A percentile compares a stretch with the other conserved stretches of the same genome.
These are phyloP conservation scores for Drosophila pegasa DNA, from an alignment of 2,888 invertebrate genomes.

Conservation along the genomic window DNA sequence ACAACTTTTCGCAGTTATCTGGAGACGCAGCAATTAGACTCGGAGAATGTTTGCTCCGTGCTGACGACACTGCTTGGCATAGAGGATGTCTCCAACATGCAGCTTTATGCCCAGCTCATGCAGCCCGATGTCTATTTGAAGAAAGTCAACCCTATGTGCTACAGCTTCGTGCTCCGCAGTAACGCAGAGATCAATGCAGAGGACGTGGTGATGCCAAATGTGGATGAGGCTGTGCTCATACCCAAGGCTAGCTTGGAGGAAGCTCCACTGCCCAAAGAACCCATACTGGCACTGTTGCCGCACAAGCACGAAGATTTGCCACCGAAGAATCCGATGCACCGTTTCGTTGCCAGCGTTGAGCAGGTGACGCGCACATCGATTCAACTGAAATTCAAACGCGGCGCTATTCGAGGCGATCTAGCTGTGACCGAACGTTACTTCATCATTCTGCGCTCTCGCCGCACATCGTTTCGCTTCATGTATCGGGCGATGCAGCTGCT, in stretches of 20 bases:
- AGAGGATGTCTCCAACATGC: slow-evolving; percentile 73
- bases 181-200: slow-evolving; percentile 44
- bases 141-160: slow-evolving; percentile 5
- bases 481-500: slow-evolving; percentile 74
- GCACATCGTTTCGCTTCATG: slow-evolving; percentile 69
- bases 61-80: slow-evolving; percentile 71
- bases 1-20: slow-evolving; percentile 51
- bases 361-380: slow-evolving; percentile 55
- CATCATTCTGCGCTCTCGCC: slow-evolving; percentile 69
- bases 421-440: slow-evolving; percentile 36
- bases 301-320: slow-evolving; percentile 49
- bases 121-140: slow-evolving; percentile 44
- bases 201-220: slow-evolving; percentile 54
- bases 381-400: slow-evolving; percentile 25
- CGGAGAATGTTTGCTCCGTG: slow-evolving; percentile 62
- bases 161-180: slow-evolving; percentile 12
- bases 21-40: slow-evolving; percentile 33
- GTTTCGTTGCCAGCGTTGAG: slow-evolving; percentile 52
- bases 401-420: background rate
- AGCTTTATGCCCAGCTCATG: slow-evolving; percentile 50
- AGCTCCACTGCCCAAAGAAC: slow-evolving; percentile 37
- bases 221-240: slow-evolving; percentile 73
- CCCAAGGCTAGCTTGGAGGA: slow-evolving; percentile 52
- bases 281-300: slow-evolving; percentile 46
- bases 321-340: slow-evolving; percentile 29